These are phyloP conservation scores for Chlorodrepanis virens DNA, from an alignment of 2,113 vertebrate genomes.

Conservation along the genomic window DNA sequence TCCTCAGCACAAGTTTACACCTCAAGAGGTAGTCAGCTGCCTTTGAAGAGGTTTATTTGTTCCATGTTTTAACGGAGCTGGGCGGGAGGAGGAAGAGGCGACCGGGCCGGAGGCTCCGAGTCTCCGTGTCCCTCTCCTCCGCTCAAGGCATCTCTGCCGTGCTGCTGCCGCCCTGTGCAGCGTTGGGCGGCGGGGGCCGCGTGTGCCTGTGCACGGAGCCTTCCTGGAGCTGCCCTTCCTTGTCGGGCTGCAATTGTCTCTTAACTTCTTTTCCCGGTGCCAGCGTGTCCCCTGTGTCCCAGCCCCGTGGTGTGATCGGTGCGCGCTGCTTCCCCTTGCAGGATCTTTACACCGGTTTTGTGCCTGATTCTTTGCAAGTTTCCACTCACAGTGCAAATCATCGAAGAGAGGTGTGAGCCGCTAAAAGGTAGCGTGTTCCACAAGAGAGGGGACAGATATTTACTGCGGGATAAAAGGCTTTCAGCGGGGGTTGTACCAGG, in stretches of 20 bases:
- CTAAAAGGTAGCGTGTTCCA: fast-evolving
- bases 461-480: background rate
- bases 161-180: background rate
- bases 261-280: background rate
- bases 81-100: background rate
- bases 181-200: background rate
- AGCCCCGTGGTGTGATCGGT: background rate
- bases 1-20: too few relatives aligned
- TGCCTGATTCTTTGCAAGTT: background rate
- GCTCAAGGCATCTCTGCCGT: fast-evolving
- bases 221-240: background rate
- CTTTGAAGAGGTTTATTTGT: too few relatives aligned
- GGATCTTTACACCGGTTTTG: background rate
- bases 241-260: too few relatives aligned
- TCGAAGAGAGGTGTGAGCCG: background rate
- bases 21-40: too few relatives aligned
- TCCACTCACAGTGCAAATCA: fast-evolving
- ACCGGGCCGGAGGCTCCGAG: background rate
- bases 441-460: background rate
- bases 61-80: too few relatives aligned
- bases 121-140: fast-evolving
- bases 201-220: background rate
- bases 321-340: background rate
- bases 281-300: too few relatives aligned
- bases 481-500: fast-evolving